Conservation (phyloP, 2,113 vertebrate genomes). For the Loxodonta africana region DNA sequence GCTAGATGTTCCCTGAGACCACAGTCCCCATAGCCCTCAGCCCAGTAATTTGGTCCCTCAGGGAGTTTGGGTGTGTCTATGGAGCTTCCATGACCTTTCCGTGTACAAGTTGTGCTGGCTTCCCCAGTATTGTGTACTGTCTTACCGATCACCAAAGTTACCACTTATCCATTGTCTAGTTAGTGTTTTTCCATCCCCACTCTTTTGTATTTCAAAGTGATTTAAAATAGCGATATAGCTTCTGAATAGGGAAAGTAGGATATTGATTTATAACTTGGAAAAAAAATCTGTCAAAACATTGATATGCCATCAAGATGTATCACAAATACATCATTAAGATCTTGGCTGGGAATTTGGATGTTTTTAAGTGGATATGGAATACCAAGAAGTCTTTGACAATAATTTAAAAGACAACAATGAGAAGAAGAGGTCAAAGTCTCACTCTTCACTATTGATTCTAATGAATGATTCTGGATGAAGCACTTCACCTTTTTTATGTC, state of each 20-base stretch:
- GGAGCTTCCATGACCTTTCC: no score
- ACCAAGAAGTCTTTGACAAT: background rate
- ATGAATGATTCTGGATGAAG: background rate
- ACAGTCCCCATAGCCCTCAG: no score
- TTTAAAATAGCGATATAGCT: constrained; percentile 45
- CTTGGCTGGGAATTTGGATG: background rate
- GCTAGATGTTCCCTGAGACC: no score
- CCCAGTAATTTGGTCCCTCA: no score
- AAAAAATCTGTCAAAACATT: constrained; percentile 30
- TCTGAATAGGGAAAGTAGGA: constrained; percentile 30
- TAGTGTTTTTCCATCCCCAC: no score
- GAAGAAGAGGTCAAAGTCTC: background rate
- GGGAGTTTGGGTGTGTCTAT: no score
- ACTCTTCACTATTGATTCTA: background rate
- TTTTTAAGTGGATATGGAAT: constrained; percentile 14
- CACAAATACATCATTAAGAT: constrained; percentile 6
- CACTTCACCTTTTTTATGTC: background rate
- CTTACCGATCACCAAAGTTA: no score
- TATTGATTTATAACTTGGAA: constrained; percentile 52
- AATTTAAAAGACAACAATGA: background rate
- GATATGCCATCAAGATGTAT: background rate
- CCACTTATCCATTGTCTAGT: no score
- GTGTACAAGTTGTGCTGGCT: no score
- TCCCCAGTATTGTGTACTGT: no score
- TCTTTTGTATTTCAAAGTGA: constrained; percentile 50